Evolutionary conservation across 2,888 invertebrate genomes (phyloP), one percentile per base, ranked within the genome.

Genomic region (Minunthozetes semirufus): DNA sequence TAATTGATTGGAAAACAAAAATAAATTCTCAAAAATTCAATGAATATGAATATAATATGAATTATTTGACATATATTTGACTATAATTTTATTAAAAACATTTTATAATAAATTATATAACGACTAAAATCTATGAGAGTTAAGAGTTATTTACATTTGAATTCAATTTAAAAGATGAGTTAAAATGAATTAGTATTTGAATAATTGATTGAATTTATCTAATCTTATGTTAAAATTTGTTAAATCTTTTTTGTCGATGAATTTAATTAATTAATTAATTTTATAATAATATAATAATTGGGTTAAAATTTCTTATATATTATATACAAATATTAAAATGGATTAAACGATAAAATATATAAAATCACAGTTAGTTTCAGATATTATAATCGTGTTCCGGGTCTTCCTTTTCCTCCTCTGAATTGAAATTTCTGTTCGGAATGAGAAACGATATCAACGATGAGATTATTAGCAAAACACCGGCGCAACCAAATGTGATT

Each of bases 401-500:
- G 1, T 70, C 70, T 15, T 70, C 70, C 27, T 70, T 70, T 25
- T 70, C 70, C 11, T 70, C 70, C 13, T 17, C 4, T 59, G 17
- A 25, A 27, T 48, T 25, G 25, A 42, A 13, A 70, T 17, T 70
- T 46, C 11, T 46, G 15, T 46, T 75, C 13, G 82, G 82, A 71
- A 82, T 80, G 66, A 83, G 75, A 78, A 83, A 84, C 80, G 94
- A 94, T 27, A 93, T 90, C 22, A 91, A 80, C 0, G 94, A 91
- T 15, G 96, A 89, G 11, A 92, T 83, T 38, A 92, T 87, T 84
- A 98, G 93, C 83, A 96, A 89, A 0, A 87, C 89, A 4, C 93
- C 94, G 2, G 96, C 96, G 86, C 95, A 90, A 81, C 88, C 93
- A 86, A 98, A 99, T 15, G 96, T 91, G 50, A 92, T 88, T 81